Conservation (phyloP, 30 jellyfish, hydroid and myxozoan genomes). For the Clytia hemisphaerica region DNA sequence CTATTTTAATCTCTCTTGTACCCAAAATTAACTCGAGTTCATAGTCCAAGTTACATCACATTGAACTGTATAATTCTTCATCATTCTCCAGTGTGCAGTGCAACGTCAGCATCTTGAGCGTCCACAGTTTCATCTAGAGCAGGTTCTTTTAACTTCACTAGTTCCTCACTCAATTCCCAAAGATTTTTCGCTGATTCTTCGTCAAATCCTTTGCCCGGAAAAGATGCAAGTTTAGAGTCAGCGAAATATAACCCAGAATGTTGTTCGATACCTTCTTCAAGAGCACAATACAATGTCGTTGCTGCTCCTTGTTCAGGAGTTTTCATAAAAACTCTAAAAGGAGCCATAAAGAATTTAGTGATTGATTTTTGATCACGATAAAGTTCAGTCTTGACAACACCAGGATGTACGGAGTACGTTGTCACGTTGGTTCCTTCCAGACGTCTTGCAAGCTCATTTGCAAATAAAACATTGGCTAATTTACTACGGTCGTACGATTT, state of each 20-base stretch:
- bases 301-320: constrained; percentile 40
- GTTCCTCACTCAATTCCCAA: constrained; percentile 44
- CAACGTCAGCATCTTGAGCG: too few relatives aligned
- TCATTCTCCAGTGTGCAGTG: too few relatives aligned
- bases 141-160: constrained; percentile 25
- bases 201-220: constrained; percentile 12
- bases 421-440: constrained; percentile 12
- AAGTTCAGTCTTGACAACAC: constrained; percentile 35
- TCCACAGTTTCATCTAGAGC: too few relatives aligned
- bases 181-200: constrained; percentile 15
- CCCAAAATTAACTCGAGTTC: too few relatives aligned
- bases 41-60: too few relatives aligned
- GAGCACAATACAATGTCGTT: constrained; percentile 51
- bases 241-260: constrained; percentile 44
- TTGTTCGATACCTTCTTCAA: constrained; percentile 46
- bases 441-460: constrained; percentile 42
- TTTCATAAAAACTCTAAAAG: constrained; percentile 1
- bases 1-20: too few relatives aligned
- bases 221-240: constrained; percentile 20
- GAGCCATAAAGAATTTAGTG: background rate
- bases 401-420: constrained; percentile 55
- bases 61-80: too few relatives aligned
- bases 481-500: constrained; percentile 31
- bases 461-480: constrained; percentile 39
- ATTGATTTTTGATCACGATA: constrained; percentile 1